Evolutionary conservation across 2,888 invertebrate genomes (phyloP), one percentile per base, ranked within the genome.

Genomic region (Clivina fossor): DNA sequence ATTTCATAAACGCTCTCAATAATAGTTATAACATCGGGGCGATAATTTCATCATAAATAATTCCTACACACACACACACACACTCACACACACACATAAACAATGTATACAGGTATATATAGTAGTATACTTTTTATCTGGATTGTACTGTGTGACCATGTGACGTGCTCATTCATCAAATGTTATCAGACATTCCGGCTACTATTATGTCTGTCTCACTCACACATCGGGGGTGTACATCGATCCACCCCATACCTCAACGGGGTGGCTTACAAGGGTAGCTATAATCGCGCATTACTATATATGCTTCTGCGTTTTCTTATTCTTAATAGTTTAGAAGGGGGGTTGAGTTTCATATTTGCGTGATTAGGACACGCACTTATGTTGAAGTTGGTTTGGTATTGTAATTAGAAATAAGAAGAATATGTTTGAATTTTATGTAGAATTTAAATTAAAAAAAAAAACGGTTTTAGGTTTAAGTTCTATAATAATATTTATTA

Each of bases 141-240:
- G 56, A 49, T 49, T 56, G 56, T 56, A 56, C 50, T 56, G n/a
- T n/a, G n/a, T n/a, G 49, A 43, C 44, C 44, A 43, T 43, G 50
- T 54, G 58, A 56, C 55, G 54, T 46, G 58, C 47, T 46, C 58
- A 58, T 58, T 58, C 56, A 55, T 58, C 58, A 58, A 58, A 58
- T 48, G 50, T 58, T 58, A 58, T 58, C 58, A 58, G 56, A n/a
- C 24, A n/a, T 30, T 20, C 50, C 30, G 47, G 47, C 30, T 32
- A 32, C 30, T 46, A 46, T 32, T 46, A 46, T 33, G 41, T 46
- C 33, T 50, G 43, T 50, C 51, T 50, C 46, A 32, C 50, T 50
- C 41, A 13, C 44, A 35, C 41, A 32, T 13, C 13, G 37, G 38
- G 30, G 28, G n/a, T n/a, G n/a, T n/a, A n/a, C n/a, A 44, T 44